Evolutionary conservation across 2,888 invertebrate species (phyloP).

Genomic region (Lamproptera curius): DNA sequence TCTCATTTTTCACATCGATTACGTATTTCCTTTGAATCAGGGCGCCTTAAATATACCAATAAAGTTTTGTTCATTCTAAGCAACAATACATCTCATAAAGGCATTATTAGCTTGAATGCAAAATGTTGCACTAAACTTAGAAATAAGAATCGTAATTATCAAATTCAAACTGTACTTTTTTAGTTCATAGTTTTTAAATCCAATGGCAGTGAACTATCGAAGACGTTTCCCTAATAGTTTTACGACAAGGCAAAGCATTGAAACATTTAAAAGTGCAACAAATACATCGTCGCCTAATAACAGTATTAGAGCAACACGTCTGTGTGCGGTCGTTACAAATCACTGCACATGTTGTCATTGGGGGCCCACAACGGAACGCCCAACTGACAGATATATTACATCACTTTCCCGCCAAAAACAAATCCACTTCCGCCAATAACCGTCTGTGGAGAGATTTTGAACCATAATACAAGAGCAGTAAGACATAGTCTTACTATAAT

Average conservation of each 20-base stretch:
- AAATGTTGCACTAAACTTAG: no score
- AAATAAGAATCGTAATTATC: no score
- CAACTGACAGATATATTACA: conserved; percentile 71
- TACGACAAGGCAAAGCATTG: conserved; percentile 50
- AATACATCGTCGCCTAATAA: conserved; percentile 65
- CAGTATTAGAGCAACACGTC: conserved; percentile 44
- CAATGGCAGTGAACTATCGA: no score
- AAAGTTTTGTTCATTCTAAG: no score
- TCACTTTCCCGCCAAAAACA: conserved; percentile 49
- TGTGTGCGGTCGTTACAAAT: conserved; percentile 66
- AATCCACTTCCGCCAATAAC: conserved; percentile 5
- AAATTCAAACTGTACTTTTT: no score
- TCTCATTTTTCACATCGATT: no score
- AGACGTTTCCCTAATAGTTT: conserved; percentile 60
- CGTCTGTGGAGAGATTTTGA: background rate
- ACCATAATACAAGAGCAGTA: background rate
- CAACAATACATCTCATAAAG: no score
- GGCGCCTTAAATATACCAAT: no score
- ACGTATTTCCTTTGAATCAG: no score
- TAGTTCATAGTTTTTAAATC: conserved; percentile 32
- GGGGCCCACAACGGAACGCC: conserved; percentile 63
- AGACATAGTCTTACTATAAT: background rate
- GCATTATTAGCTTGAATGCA: no score
- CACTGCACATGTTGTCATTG: conserved; percentile 60
- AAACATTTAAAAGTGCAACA: conserved; percentile 56